Percentiles rank a stretch among this genome's conserved stretches.
Evolutionary conservation across 2,113 vertebrate species (phyloP).

Genomic region (Muntiacus muntjak): DNA sequence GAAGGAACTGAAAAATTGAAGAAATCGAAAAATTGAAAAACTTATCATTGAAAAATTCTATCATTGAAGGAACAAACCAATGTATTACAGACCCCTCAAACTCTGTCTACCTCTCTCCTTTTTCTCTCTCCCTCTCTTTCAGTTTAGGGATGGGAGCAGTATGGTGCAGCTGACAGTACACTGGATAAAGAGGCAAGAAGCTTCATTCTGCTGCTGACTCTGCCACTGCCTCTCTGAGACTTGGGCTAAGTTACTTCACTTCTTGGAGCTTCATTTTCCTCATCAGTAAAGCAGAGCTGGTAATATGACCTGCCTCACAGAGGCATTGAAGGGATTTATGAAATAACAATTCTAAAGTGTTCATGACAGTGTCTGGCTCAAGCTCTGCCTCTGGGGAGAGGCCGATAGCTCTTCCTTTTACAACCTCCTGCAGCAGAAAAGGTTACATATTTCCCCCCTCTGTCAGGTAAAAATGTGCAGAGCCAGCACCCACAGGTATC

Average conservation of each 20-base stretch:
- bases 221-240: not conserved
- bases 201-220: not conserved
- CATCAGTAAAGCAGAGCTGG: not conserved
- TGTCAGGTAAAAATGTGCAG: not conserved
- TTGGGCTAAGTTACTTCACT: not conserved
- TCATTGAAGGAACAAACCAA: not conserved
- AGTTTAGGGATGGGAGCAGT: not conserved
- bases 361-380: not conserved
- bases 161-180: not conserved
- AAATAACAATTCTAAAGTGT: not conserved
- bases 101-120: too few relatives aligned
- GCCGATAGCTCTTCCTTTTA: not conserved
- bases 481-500: not conserved
- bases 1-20: not conserved
- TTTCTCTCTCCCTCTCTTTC: not conserved
- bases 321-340: not conserved
- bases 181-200: not conserved
- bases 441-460: fast-evolving
- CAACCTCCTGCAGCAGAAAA: not conserved
- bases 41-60: not conserved
- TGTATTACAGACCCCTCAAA: not conserved
- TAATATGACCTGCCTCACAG: not conserved
- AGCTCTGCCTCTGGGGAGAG: not conserved
- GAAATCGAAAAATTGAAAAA: not conserved
- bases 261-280: not conserved